Conservation (phyloP, 2,888 invertebrate species). For the Andrena trimmerana region DNA sequence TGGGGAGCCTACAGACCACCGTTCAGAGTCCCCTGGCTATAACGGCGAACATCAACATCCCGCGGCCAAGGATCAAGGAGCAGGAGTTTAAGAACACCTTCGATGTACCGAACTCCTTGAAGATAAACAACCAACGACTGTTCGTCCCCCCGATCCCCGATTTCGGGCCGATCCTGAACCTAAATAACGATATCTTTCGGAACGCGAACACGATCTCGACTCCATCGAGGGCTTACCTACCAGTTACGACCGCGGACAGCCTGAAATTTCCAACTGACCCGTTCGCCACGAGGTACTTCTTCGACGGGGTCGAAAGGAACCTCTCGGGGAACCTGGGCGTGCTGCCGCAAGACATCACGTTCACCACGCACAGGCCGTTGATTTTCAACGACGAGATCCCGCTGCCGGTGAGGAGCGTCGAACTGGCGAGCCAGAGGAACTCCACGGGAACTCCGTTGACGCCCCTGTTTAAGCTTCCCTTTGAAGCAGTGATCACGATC, state of each 20-base stretch:
- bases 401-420: conserved; percentile 43
- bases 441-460: background rate
- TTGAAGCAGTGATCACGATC: conserved; percentile 82
- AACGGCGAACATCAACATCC: conserved; percentile 20
- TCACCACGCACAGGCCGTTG: conserved; percentile 1
- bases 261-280: conserved; percentile 40
- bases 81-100: background rate
- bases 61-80: conserved; percentile 1
- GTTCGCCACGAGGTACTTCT: conserved; percentile 45
- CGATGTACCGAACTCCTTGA: background rate
- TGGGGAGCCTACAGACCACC: conserved; percentile 25
- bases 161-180: conserved; percentile 41
- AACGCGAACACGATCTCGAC: conserved; percentile 56
- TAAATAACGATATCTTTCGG: conserved; percentile 60
- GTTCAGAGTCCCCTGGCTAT: conserved; percentile 28
- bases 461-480: conserved; percentile 81
- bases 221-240: conserved; percentile 59
- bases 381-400: conserved; percentile 17
- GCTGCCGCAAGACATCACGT: background rate
- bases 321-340: conserved; percentile 13
- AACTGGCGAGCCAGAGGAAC: conserved; percentile 45
- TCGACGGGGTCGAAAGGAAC: conserved; percentile 46
- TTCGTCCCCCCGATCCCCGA: conserved; percentile 45
- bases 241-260: conserved; percentile 14
- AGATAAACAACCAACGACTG: background rate